A percentile compares a stretch with the other conserved stretches of the same genome.
phyloP scores from a whole-genome alignment of 2,888 invertebrate genomes.

The Hesperia comma region DNA sequence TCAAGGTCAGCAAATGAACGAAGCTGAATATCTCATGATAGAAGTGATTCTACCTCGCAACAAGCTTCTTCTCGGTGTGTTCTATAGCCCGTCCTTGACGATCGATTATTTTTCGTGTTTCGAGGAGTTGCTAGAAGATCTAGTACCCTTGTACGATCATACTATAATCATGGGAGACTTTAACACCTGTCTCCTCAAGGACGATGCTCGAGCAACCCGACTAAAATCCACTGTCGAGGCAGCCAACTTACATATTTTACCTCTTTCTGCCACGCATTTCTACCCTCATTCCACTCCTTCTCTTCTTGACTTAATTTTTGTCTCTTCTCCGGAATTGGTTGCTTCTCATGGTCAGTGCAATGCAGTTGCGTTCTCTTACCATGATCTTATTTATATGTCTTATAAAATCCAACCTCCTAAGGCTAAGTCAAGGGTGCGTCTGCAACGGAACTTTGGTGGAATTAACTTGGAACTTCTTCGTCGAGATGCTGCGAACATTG shows the following conservation, averaged over 20 bases:
- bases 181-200: too few species aligned
- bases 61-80: neutral
- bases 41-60: neutral
- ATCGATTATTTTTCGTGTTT: neutral
- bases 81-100: neutral
- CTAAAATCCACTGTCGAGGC: too few species aligned
- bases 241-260: too few species aligned
- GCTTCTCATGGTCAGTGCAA: neutral
- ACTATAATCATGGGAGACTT: too few species aligned
- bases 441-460: too few species aligned
- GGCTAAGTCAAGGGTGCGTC: too few species aligned
- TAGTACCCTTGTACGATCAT: neutral
- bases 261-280: neutral
- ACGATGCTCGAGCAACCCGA: too few species aligned
- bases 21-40: neutral
- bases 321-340: neutral
- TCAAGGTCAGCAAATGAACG: neutral
- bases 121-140: neutral
- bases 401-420: too few species aligned
- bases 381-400: neutral
- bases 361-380: neutral
- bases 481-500: too few species aligned
- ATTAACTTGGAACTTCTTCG: too few species aligned
- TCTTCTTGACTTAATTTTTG: neutral
- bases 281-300: neutral